Conservation (phyloP, 2,888 invertebrate species). For the Drosophila rubida region DNA sequence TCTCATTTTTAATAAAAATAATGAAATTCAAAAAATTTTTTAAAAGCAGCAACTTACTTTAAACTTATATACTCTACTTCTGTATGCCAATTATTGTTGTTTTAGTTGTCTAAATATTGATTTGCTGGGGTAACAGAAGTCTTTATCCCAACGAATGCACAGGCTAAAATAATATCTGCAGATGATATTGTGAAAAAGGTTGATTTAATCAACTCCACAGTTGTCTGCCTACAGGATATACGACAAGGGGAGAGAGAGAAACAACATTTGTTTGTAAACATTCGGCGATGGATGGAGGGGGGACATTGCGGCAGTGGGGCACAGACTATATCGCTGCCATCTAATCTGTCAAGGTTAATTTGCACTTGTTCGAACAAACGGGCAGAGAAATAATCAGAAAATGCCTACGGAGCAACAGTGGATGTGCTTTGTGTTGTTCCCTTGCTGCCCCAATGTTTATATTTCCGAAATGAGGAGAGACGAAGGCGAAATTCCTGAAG, state of each 20-base stretch:
- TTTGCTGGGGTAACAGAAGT: too few species aligned
- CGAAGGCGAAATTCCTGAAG: slow-evolving; percentile 15
- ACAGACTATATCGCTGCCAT: slow-evolving; percentile 42
- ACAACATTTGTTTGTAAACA: slow-evolving; percentile 49
- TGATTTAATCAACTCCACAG: neutral
- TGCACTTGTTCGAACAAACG: slow-evolving; percentile 46
- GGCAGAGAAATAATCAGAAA: slow-evolving; percentile 41
- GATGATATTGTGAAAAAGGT: neutral
- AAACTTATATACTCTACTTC: too few species aligned
- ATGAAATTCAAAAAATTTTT: too few species aligned
- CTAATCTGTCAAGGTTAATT: slow-evolving; percentile 72
- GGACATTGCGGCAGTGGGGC: slow-evolving; percentile 17
- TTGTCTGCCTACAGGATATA: neutral
- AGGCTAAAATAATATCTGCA: too few species aligned
- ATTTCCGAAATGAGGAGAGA: slow-evolving; percentile 1
- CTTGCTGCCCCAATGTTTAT: slow-evolving; percentile 16
- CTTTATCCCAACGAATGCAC: too few species aligned
- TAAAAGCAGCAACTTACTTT: too few species aligned
- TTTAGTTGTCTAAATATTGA: too few species aligned
- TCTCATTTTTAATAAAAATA: too few species aligned
- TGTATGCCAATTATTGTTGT: too few species aligned
- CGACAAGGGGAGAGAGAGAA: neutral
- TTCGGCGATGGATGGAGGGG: slow-evolving; percentile 16
- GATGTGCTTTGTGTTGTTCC: slow-evolving; percentile 36
- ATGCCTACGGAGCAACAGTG: slow-evolving; percentile 40